phyloP scores from a whole-genome alignment of 2,888 invertebrate genomes.

The Cryptus viduatorius region DNA sequence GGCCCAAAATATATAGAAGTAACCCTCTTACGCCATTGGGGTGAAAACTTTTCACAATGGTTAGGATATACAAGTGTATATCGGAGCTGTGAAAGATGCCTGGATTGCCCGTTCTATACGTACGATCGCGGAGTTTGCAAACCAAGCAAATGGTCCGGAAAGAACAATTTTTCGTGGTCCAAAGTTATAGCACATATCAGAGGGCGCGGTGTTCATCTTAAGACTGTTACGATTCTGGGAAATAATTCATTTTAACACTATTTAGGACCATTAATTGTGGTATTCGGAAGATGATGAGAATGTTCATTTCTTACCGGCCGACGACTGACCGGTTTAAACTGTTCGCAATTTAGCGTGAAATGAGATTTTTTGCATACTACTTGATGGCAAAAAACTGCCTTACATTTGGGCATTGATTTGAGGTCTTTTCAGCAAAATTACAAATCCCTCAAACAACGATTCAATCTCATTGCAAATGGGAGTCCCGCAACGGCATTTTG shows the following conservation, averaged over 20 bases:
- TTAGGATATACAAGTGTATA: slow-evolving; percentile 45
- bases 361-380: too few species aligned
- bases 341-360: too few species aligned
- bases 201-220: not conserved
- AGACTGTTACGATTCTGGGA: not conserved
- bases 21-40: slow-evolving; percentile 65
- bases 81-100: slow-evolving; percentile 38
- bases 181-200: not conserved
- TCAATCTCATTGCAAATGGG: too few species aligned
- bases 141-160: slow-evolving; percentile 84
- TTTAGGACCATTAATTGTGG: not conserved
- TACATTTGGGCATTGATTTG: too few species aligned
- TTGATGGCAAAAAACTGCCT: too few species aligned
- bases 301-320: too few species aligned
- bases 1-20: slow-evolving; percentile 70
- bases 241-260: not conserved
- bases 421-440: too few species aligned
- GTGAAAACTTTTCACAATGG: slow-evolving; percentile 72
- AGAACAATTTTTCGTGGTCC: slow-evolving; percentile 60
- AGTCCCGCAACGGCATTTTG: too few species aligned
- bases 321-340: too few species aligned
- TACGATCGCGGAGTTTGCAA: slow-evolving; percentile 81
- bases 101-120: slow-evolving; percentile 33
- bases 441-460: too few species aligned
- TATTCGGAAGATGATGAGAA: too few species aligned